These are phyloP conservation scores for Eumacrocentrus americanus DNA, from an alignment of 2,888 invertebrate species.

Conservation along the genomic window DNA sequence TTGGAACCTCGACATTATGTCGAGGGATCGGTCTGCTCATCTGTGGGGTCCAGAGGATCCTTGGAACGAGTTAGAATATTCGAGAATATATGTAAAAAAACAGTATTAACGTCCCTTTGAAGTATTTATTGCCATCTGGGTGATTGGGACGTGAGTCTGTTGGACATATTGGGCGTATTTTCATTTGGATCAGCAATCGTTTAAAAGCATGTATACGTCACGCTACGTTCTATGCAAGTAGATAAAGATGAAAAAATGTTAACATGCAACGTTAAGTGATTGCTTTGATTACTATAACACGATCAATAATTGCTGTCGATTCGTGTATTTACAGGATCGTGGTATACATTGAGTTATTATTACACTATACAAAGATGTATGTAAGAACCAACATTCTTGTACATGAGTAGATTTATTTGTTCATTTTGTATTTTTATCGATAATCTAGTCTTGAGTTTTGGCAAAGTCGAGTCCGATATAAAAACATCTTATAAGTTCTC, in stretches of 20 bases:
- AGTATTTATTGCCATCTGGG: slow-evolving; percentile 9
- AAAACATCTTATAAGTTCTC: slow-evolving; percentile 47
- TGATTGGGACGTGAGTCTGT: slow-evolving; percentile 3
- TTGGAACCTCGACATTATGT: background rate
- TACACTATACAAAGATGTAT: slow-evolving; percentile 57
- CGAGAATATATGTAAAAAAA: background rate
- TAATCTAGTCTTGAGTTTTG: slow-evolving; percentile 48
- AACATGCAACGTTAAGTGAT: slow-evolving; percentile 33
- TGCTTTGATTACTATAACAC: background rate
- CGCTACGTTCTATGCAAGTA: slow-evolving; percentile 41
- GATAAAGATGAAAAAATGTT: slow-evolving; percentile 45
- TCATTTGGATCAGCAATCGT: background rate
- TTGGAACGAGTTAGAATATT: too few relatives aligned
- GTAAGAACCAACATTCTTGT: slow-evolving; percentile 54
- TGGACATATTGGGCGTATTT: background rate
- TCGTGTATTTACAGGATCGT: slow-evolving; percentile 30
- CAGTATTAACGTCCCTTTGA: background rate
- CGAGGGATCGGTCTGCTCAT: too few relatives aligned
- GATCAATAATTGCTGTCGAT: slow-evolving; percentile 5
- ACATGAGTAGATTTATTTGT: slow-evolving; percentile 37
- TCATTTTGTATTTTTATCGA: slow-evolving; percentile 17
- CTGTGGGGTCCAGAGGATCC: too few relatives aligned
- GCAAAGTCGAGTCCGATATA: slow-evolving; percentile 54
- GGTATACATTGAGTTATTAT: slow-evolving; percentile 34
- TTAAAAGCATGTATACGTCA: slow-evolving; percentile 17